Evolutionary conservation across 2,113 vertebrate genomes (phyloP).

Genomic region (Casuarius casuarius): DNA sequence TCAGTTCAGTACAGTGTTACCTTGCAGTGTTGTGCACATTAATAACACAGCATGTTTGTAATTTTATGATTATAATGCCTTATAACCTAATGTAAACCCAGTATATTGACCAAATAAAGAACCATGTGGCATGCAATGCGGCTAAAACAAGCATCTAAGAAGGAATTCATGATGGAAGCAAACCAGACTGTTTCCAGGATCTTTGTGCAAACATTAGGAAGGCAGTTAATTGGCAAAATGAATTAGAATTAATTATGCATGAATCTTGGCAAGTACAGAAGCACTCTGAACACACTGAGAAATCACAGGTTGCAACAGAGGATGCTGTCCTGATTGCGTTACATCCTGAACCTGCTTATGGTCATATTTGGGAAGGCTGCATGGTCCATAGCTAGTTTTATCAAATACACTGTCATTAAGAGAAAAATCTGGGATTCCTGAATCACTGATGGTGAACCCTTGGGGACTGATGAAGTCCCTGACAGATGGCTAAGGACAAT

Average conservation of each 20-base stretch:
- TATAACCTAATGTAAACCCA: constrained; percentile 8
- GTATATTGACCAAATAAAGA: not conserved
- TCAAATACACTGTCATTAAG: not conserved
- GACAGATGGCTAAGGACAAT: not conserved
- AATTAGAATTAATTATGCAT: constrained; percentile 45
- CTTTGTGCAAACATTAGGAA: constrained; percentile 2
- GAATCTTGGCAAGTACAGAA: not conserved
- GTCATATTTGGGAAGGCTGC: not conserved
- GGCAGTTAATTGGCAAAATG: constrained; percentile 37
- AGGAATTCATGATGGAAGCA: not conserved
- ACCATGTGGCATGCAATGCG: not conserved
- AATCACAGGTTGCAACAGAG: not conserved
- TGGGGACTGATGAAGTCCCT: not conserved
- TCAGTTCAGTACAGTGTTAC: not conserved
- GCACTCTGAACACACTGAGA: not conserved
- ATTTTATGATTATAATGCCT: not conserved
- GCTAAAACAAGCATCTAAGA: not conserved
- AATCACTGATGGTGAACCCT: not conserved
- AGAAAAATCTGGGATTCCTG: not conserved
- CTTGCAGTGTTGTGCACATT: not conserved
- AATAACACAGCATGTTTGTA: not conserved
- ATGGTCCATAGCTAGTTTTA: not conserved
- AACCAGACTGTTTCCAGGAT: not conserved
- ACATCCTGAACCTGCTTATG: not conserved
- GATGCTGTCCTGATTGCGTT: not conserved